A percentile compares a stretch with the other conserved stretches of the same genome.
phyloP scores from a whole-genome alignment of 30 jellyfish, hydroid and myxozoan genomes.

The Morbakka virulenta region DNA sequence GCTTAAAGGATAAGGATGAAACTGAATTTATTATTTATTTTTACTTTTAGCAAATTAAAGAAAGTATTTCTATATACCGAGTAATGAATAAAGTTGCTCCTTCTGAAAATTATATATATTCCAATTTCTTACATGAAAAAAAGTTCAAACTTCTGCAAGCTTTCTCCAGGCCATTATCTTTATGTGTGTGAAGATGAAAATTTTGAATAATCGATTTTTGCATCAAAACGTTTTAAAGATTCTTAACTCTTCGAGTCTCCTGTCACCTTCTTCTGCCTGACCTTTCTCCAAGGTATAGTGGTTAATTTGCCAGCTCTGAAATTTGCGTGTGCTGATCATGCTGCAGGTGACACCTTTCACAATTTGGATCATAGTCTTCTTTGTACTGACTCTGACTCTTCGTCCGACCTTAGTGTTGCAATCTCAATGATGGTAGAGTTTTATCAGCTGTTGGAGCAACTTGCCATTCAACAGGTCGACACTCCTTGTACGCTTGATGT shows the following conservation, averaged over 20 bases:
- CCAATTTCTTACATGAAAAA: too few relatives aligned
- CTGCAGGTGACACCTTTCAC: conserved; percentile 73
- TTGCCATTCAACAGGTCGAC: conserved; percentile 78
- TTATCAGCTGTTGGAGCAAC: conserved; percentile 65
- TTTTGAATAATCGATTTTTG: too few relatives aligned
- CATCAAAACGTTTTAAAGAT: too few relatives aligned
- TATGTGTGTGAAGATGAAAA: too few relatives aligned
- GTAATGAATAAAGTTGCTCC: too few relatives aligned
- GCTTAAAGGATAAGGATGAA: too few relatives aligned
- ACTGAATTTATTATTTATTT: too few relatives aligned
- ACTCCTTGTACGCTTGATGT: conserved; percentile 65
- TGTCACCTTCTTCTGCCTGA: conserved; percentile 67
- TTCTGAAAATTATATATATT: too few relatives aligned
- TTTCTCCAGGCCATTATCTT: too few relatives aligned
- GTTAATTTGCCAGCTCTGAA: conserved; percentile 70
- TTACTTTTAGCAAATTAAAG: too few relatives aligned
- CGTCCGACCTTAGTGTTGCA: conserved; percentile 84
- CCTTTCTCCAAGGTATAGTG: conserved; percentile 79
- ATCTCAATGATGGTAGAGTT: conserved; percentile 74
- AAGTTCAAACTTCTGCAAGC: too few relatives aligned
- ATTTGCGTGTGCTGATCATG: conserved; percentile 72
- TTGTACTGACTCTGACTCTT: conserved; percentile 75
- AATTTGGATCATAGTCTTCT: conserved; percentile 66
- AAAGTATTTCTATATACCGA: too few relatives aligned
- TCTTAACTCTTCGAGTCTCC: neutral